These are phyloP conservation scores for Aporophyla nigra DNA, from an alignment of 2,888 invertebrate genomes.

Conservation along the genomic window DNA sequence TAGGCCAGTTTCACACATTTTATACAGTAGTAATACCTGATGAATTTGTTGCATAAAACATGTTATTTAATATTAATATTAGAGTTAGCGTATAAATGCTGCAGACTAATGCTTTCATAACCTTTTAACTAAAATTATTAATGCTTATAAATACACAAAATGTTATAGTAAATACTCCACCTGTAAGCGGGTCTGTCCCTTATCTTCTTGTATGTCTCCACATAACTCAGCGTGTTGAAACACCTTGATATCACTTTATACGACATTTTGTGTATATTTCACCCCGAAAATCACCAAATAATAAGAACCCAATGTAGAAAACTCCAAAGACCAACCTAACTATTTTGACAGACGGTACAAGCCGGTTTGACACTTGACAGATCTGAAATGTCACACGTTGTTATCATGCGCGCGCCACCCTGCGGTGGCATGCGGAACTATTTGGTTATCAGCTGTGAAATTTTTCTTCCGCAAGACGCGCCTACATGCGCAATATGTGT, in stretches of 20 bases:
- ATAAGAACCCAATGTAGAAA: constrained; percentile 5
- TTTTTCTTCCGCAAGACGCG: constrained; percentile 85
- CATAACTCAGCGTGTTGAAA: constrained; percentile 83
- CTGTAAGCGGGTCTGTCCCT: constrained; percentile 79
- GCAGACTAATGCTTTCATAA: background rate
- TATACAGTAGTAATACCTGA: background rate
- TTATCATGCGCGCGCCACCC: constrained; percentile 77
- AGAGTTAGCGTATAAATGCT: background rate
- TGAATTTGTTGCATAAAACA: background rate
- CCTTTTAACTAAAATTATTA: background rate
- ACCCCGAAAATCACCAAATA: constrained; percentile 24
- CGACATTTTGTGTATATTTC: constrained; percentile 76
- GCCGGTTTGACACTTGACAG: constrained; percentile 63
- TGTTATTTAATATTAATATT: background rate
- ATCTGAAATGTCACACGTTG: constrained; percentile 68
- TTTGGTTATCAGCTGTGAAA: constrained; percentile 86
- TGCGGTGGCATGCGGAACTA: constrained; percentile 72
- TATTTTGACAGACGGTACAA: constrained; percentile 68
- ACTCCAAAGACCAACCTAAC: constrained; percentile 31
- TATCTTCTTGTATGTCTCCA: constrained; percentile 84
- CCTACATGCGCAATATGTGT: constrained; percentile 86
- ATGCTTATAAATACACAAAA: constrained; percentile 20
- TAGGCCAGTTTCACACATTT: constrained; percentile 43
- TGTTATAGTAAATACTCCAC: constrained; percentile 71
- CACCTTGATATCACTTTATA: constrained; percentile 81